Evolutionary conservation across 1,140 invertebrate species (phyloP).

Genomic region (Caerostris darwini): DNA sequence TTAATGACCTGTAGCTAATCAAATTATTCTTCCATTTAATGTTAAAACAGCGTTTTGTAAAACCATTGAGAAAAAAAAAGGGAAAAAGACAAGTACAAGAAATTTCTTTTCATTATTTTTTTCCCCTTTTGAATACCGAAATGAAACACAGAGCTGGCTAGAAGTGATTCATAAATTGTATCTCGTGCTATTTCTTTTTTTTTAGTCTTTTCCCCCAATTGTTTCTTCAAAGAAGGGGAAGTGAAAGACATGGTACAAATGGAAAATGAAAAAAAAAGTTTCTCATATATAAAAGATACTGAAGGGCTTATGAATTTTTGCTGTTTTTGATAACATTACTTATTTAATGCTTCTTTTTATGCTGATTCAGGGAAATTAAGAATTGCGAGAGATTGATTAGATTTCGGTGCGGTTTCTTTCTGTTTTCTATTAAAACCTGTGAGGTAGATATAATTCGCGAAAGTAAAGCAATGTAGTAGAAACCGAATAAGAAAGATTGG

Average conservation of each 20-base stretch:
- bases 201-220: slow-evolving; percentile 11
- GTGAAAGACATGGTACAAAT: slow-evolving; percentile 7
- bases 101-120: slow-evolving; percentile 11
- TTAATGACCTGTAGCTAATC: slow-evolving; percentile 67
- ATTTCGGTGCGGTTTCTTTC: neutral
- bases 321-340: slow-evolving; percentile 36
- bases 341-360: slow-evolving; percentile 34
- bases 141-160: slow-evolving; percentile 17
- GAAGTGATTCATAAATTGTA: slow-evolving; percentile 40
- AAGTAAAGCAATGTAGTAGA: neutral
- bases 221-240: slow-evolving; percentile 19
- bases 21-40: slow-evolving; percentile 69
- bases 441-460: neutral
- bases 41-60: slow-evolving; percentile 38
- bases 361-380: slow-evolving; percentile 17
- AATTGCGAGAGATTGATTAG: slow-evolving; percentile 15
- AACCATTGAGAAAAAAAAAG: neutral
- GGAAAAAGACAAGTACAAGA: neutral
- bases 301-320: neutral
- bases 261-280: neutral
- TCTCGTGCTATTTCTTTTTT: slow-evolving; percentile 16
- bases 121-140: slow-evolving; percentile 7
- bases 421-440: neutral
- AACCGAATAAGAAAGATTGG: neutral
- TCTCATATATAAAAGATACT: neutral